Conservation (phyloP, 1,140 invertebrate species). For the Lysiphlebus fabarum region DNA sequence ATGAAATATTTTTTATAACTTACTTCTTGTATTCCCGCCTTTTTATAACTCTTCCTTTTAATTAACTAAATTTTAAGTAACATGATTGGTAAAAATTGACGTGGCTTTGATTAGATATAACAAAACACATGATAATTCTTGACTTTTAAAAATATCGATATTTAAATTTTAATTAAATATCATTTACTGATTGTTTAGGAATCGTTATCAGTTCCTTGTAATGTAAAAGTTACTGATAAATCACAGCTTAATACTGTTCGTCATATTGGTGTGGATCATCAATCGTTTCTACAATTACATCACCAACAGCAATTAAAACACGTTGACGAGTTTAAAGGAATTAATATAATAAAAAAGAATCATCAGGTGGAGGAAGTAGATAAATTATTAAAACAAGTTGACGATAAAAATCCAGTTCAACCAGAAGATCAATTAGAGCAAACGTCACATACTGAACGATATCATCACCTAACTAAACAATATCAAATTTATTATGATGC, state of each 20-base stretch:
- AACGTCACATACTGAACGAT: neutral
- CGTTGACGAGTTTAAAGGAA: too few relatives aligned
- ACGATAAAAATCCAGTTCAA: neutral
- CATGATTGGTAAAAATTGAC: neutral
- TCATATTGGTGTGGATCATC: too few relatives aligned
- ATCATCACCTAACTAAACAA: neutral
- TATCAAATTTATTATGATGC: constrained; percentile 1
- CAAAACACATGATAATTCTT: neutral
- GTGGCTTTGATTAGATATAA: neutral
- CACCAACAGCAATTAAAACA: too few relatives aligned
- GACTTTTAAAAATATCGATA: neutral
- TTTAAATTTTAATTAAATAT: neutral
- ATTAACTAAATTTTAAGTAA: too few relatives aligned
- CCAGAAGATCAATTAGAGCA: neutral
- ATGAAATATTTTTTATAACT: neutral
- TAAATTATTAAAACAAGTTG: neutral
- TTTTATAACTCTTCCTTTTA: neutral
- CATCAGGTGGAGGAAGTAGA: too few relatives aligned
- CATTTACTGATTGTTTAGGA: neutral
- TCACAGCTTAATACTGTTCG: too few relatives aligned
- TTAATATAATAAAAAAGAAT: too few relatives aligned
- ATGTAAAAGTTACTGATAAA: neutral
- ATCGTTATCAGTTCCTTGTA: neutral
- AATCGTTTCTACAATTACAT: too few relatives aligned
- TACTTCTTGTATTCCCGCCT: neutral